Conservation (phyloP, 2,113 vertebrate species). For the Smithornis capensis region DNA sequence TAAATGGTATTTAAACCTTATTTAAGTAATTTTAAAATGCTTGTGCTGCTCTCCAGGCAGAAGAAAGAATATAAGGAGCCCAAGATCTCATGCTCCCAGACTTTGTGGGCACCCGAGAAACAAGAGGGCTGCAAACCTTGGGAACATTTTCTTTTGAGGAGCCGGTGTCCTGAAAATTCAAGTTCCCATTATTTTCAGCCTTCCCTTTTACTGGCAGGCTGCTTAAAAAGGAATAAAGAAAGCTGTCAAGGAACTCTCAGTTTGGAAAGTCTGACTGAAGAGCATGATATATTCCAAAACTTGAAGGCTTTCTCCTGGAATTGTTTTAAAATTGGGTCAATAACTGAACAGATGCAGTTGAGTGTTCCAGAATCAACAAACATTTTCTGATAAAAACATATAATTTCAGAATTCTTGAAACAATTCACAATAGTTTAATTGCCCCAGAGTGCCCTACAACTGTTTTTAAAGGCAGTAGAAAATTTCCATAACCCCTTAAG, state of each 20-base stretch:
- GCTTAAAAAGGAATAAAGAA: not conserved
- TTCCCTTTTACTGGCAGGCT: not conserved
- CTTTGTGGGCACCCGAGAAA: not conserved
- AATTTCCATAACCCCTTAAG: not conserved
- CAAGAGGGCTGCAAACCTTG: not conserved
- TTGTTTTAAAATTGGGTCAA: not conserved
- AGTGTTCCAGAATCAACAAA: not conserved
- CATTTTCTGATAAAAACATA: not conserved
- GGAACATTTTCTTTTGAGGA: not conserved
- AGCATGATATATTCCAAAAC: not conserved
- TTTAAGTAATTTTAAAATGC: not conserved
- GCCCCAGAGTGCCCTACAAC: not conserved
- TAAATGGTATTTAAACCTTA: not conserved
- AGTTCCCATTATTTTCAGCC: not conserved
- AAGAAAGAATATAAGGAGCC: not conserved
- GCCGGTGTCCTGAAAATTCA: not conserved
- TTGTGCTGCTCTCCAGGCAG: not conserved
- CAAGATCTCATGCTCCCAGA: not conserved
- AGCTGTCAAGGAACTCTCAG: not conserved
- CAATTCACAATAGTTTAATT: not conserved
- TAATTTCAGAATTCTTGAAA: not conserved
- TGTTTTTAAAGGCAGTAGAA: not conserved
- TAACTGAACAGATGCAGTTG: not conserved
- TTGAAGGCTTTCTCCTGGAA: not conserved
- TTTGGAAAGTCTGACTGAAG: not conserved